Evolutionary conservation across 1,140 invertebrate genomes (phyloP).

Genomic region (Colletes latitarsis): DNA sequence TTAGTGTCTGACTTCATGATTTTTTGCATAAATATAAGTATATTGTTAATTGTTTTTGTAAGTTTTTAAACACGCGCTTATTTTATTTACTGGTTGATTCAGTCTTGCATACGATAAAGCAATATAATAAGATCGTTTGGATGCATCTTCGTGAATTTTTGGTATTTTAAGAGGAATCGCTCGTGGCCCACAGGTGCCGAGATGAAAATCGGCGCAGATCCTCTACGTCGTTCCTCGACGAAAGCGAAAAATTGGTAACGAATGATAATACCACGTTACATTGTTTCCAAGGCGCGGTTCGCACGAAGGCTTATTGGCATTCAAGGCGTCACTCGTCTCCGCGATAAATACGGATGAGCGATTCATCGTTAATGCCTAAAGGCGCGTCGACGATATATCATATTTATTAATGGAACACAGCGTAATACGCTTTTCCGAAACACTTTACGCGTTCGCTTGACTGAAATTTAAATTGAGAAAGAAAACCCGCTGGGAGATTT

Average conservation of each 20-base stretch:
- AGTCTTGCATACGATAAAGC: neutral
- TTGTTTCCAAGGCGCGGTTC: slow-evolving; percentile 21
- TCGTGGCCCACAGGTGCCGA: neutral
- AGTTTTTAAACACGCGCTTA: too few species aligned
- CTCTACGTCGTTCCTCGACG: neutral
- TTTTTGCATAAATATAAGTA: too few species aligned
- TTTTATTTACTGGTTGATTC: too few species aligned
- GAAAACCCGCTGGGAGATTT: neutral
- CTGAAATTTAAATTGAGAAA: slow-evolving; percentile 24
- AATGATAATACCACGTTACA: slow-evolving; percentile 19
- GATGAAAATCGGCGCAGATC: neutral
- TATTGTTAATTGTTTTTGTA: too few species aligned
- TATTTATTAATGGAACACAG: slow-evolving; percentile 43
- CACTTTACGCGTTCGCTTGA: slow-evolving; percentile 27
- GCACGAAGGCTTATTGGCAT: slow-evolving; percentile 31
- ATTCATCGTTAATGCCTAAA: slow-evolving; percentile 43
- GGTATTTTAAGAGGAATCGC: neutral
- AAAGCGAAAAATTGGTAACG: slow-evolving; percentile 27
- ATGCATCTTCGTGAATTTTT: neutral
- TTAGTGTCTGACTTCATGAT: too few species aligned
- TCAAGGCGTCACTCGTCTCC: slow-evolving; percentile 36
- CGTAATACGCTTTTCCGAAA: slow-evolving; percentile 45
- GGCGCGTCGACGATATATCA: slow-evolving; percentile 41
- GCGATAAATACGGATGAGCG: slow-evolving; percentile 47
- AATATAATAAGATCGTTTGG: too few species aligned